Conservation (phyloP, 23 tunicate species). For the Diplosoma virens region DNA sequence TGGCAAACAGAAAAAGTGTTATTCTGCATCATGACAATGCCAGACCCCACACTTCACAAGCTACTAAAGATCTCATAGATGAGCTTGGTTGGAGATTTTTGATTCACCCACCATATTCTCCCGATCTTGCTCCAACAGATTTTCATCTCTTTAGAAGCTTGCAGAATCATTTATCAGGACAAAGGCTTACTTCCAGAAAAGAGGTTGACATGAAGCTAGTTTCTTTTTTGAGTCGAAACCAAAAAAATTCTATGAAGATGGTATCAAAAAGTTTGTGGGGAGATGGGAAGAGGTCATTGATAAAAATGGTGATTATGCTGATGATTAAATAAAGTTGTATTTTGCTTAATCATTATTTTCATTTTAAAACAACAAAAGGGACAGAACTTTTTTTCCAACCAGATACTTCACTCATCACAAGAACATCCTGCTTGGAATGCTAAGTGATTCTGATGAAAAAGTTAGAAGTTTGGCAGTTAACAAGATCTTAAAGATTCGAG, state of each 20-base stretch:
- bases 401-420: conserved; percentile 32
- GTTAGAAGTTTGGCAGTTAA: conserved; percentile 5
- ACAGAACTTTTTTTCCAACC: neutral
- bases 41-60: neutral
- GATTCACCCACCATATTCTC: neutral
- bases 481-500: neutral
- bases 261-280: no score
- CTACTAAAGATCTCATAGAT: neutral
- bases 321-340: no score
- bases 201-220: neutral
- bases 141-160: neutral
- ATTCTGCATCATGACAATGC: neutral
- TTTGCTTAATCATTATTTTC: no score
- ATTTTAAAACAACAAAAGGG: neutral
- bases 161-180: neutral
- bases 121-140: neutral
- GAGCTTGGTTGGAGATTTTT: neutral
- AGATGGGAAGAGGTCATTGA: no score
- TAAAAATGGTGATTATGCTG: no score
- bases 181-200: neutral
- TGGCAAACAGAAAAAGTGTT: neutral
- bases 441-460: conserved; percentile 5
- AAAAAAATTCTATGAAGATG: no score
- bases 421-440: conserved; percentile 27
- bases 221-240: neutral